Conservation (phyloP, 2,113 vertebrate genomes). For the Zosterops pallidus region DNA sequence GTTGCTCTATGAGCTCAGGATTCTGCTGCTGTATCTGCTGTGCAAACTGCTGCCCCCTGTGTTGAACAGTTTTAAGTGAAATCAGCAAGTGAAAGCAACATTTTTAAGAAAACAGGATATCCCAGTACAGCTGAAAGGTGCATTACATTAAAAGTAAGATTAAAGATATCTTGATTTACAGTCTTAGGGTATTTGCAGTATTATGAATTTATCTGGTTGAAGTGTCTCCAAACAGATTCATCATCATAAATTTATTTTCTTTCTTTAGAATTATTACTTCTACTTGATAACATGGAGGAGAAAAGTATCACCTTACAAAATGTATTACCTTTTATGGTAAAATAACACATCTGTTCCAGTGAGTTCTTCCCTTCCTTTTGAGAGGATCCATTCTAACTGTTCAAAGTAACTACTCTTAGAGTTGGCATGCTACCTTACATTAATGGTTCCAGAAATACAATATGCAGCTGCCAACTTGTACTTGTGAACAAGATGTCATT, state of each 20-base stretch:
- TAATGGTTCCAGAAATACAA: background rate
- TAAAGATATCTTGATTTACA: background rate
- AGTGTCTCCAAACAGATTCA: background rate
- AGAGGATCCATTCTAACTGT: background rate
- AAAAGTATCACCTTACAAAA: background rate
- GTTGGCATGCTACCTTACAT: background rate
- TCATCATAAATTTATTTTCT: background rate
- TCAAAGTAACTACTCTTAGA: background rate
- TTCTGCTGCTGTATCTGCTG: slow-evolving; percentile 99
- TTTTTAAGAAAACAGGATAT: background rate
- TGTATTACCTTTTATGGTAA: background rate
- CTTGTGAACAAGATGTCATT: background rate
- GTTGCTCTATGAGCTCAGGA: slow-evolving; percentile 95
- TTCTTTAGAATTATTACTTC: background rate
- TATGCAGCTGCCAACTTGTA: background rate
- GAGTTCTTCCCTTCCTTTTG: background rate
- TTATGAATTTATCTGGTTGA: background rate
- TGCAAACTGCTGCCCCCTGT: slow-evolving; percentile 96
- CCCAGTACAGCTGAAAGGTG: background rate
- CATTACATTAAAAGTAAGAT: background rate
- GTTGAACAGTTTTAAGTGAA: slow-evolving; percentile 41
- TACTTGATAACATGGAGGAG: background rate
- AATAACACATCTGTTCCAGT: background rate
- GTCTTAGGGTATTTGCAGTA: background rate
- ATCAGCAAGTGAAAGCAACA: background rate